Base-by-base conservation (phyloP, 2,888 invertebrate species). In the Nymphalis urticae region DNA sequence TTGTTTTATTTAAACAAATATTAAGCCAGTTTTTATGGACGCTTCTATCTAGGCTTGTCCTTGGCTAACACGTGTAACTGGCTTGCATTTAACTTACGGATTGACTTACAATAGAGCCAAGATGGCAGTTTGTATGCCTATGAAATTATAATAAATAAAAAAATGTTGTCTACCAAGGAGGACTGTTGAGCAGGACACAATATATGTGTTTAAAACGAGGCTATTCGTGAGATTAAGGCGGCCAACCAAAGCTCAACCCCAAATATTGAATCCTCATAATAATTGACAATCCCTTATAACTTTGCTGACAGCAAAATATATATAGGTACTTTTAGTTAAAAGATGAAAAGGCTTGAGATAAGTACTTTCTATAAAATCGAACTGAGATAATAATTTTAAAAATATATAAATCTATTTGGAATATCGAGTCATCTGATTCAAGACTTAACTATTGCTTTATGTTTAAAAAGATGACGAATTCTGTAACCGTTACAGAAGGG, bases 31-130 rank as follows among this genome's bases (percentile, higher is more conserved):
- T 67, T 72, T 66, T 72, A 67, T 66, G 66, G 70, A 74, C 67
- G 69, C 73, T 71, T 73, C 73, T 68, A 77, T 78, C 77, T 81
- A 79, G 76, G 75, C 73, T 75, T 77, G 62, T 56, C 66, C 66
- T 66, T 63, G 62, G 62, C 59, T 72, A 75, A 76, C 78, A 78
- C 77, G 76, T 79, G 78, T 75, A 74, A 75, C 77, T 73, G 73
- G 75, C 68, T 72, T 51, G 60, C 24, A 48, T 61, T 61, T 61
- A 42, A 24, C 64, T 56, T 36, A 42, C 42, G 59, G 60, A 70
- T 62, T 70, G 69, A 70, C 66, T 66, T 70, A 70, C 66, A 70
- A 70, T 70, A 48, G 66, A 53, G 58, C 47, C 50, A 59, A 70
- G 53, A 62, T 24, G 63, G 59, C 66, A 66, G 48, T 54, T 48